A percentile compares a stretch with the other conserved stretches of the same genome.
Conservation (phyloP, 1,140 invertebrate species). For the Bicyclus anynana region DNA sequence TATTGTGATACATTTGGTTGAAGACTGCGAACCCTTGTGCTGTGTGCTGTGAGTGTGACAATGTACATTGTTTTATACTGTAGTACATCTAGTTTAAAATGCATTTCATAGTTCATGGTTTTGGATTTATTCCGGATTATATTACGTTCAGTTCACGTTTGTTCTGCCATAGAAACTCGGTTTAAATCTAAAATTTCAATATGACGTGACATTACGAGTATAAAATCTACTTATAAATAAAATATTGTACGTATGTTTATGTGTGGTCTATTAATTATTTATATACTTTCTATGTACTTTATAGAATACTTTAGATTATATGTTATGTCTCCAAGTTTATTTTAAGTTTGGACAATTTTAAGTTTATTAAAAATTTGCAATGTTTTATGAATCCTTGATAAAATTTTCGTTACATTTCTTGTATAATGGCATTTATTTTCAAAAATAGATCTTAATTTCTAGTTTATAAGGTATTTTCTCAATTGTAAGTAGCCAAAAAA, state of each 20-base stretch:
- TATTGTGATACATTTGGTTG: constrained; percentile 63
- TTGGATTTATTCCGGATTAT: constrained; percentile 12
- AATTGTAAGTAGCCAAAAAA: constrained; percentile 37
- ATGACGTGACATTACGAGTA: not conserved
- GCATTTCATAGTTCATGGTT: constrained; percentile 21
- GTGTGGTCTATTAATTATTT: constrained; percentile 16
- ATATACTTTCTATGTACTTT: constrained; percentile 4
- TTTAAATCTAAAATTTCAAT: constrained; percentile 3
- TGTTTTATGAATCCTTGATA: not conserved
- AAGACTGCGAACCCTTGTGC: constrained; percentile 63
- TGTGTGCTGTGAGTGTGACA: constrained; percentile 61
- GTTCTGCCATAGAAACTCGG: not conserved
- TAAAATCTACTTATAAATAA: constrained; percentile 23
- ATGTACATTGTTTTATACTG: constrained; percentile 40
- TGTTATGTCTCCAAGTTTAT: not conserved
- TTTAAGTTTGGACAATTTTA: not conserved
- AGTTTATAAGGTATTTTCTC: constrained; percentile 32
- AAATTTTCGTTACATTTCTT: constrained; percentile 12
- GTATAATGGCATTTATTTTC: constrained; percentile 51
- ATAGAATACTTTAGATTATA: not conserved
- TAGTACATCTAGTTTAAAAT: constrained; percentile 43
- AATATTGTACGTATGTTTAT: constrained; percentile 6
- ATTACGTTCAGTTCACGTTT: not conserved
- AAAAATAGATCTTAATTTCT: constrained; percentile 40
- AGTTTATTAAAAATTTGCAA: not conserved